Evolutionary conservation across 2,797 vertebrate species (phyloP).

Genomic region (Xiphophorus birchmanni): DNA sequence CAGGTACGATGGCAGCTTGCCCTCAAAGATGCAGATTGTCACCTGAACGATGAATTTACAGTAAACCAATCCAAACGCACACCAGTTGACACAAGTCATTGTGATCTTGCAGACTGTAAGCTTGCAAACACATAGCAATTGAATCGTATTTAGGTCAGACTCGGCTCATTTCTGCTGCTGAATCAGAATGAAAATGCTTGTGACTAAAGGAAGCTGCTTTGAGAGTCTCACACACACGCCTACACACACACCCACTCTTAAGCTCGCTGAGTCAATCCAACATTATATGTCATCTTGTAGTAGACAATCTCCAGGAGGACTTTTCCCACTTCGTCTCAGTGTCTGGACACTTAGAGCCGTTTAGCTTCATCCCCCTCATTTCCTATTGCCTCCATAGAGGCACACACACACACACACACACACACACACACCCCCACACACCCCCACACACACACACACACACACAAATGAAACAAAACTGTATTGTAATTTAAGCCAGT

Average conservation of each 20-base stretch:
- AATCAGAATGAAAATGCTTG: slow-evolving; percentile 37
- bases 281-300: slow-evolving; percentile 46
- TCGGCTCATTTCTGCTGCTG: slow-evolving; percentile 3
- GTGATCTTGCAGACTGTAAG: neutral
- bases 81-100: neutral
- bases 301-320: slow-evolving; percentile 52
- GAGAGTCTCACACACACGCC: neutral
- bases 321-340: slow-evolving; percentile 33
- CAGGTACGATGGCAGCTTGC: neutral
- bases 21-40: slow-evolving; percentile 3
- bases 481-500: neutral
- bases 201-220: slow-evolving; percentile 15
- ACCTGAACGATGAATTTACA: neutral
- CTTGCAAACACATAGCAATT: neutral
- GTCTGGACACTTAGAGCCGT: slow-evolving; percentile 29
- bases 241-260: slow-evolving; percentile 8
- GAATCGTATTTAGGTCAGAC: slow-evolving; percentile 20
- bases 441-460: neutral
- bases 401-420: neutral
- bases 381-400: slow-evolving; percentile 19
- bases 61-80: neutral
- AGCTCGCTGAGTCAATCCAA: slow-evolving; percentile 7
- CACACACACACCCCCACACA: neutral
- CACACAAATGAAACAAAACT: neutral
- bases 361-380: slow-evolving; percentile 21